A percentile compares a stretch with the other conserved stretches of the same genome.
Evolutionary conservation across 2,888 invertebrate species (phyloP).

Genomic region (Troides helena): DNA sequence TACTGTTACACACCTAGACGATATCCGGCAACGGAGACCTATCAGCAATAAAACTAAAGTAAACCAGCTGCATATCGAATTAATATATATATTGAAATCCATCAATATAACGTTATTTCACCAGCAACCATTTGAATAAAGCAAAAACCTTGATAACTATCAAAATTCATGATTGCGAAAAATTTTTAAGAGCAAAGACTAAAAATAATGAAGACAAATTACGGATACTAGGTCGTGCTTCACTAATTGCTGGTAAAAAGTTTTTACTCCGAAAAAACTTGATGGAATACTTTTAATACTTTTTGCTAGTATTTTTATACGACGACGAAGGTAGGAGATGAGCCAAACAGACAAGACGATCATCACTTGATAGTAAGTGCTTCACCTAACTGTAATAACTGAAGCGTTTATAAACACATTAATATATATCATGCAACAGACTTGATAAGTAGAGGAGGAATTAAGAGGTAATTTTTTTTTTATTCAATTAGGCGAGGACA

Average conservation of each 20-base stretch:
- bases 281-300: background rate
- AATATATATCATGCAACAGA: too few species aligned
- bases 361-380: background rate
- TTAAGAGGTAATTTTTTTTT: too few species aligned
- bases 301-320: background rate
- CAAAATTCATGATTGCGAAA: background rate
- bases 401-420: too few species aligned
- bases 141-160: background rate
- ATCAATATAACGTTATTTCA: background rate
- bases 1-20: too few species aligned
- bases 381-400: too few species aligned
- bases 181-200: conserved; percentile 8
- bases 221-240: conserved; percentile 8
- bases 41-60: too few species aligned
- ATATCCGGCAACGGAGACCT: too few species aligned
- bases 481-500: too few species aligned
- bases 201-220: conserved; percentile 20
- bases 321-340: background rate
- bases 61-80: background rate
- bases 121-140: background rate
- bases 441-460: too few species aligned
- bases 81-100: background rate
- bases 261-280: conserved; percentile 1
- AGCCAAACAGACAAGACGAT: background rate
- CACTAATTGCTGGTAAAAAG: conserved; percentile 3